Percentiles rank a stretch among this genome's conserved stretches.
Conservation (phyloP, 2,113 vertebrate species). For the Lepus timidus region DNA sequence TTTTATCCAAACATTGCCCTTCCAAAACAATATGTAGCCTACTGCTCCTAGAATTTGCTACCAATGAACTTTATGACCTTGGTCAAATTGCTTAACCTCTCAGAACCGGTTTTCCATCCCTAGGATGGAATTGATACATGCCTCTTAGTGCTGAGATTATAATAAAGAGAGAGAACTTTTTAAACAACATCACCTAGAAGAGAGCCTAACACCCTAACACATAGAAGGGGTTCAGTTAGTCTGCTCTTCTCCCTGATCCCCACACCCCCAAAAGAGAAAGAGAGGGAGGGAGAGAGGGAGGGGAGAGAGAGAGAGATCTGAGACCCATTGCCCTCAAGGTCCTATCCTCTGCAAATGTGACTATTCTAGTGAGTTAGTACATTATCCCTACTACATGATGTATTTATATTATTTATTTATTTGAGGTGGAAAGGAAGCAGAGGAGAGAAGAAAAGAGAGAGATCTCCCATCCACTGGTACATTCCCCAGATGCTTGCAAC, state of each 20-base stretch:
- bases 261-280: neutral
- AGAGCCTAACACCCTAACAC: neutral
- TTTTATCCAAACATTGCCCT: neutral
- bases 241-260: neutral
- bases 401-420: neutral
- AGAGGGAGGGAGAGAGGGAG: too few relatives aligned
- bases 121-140: neutral
- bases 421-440: too few relatives aligned
- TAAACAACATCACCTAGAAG: neutral
- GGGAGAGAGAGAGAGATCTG: neutral
- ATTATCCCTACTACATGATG: neutral
- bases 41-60: neutral
- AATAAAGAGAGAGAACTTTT: constrained; percentile 8
- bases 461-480: too few relatives aligned
- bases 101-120: neutral
- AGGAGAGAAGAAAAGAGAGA: too few relatives aligned
- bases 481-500: too few relatives aligned
- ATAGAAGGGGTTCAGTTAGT: neutral
- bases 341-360: constrained; percentile 19
- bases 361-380: neutral
- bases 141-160: neutral
- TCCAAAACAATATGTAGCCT: neutral
- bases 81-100: constrained; percentile 19
- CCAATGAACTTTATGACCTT: neutral
- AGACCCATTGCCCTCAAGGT: neutral